Evolutionary conservation across 2,113 vertebrate species (phyloP), one percentile per base, ranked within the genome.

Genomic region (Hyla sarda): DNA sequence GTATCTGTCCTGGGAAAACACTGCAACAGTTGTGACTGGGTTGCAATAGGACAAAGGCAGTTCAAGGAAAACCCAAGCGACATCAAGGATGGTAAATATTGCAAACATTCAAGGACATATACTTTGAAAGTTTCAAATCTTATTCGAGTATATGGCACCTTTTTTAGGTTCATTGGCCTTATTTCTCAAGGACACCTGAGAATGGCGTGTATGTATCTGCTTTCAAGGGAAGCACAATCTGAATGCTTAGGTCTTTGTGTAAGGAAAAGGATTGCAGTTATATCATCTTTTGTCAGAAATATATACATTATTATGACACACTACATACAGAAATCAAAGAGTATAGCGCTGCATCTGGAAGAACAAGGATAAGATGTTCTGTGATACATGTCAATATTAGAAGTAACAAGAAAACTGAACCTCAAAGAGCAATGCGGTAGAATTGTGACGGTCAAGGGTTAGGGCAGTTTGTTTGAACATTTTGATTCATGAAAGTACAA

Each of bases 121-220:
- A 89, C 90, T 32, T 52, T 92, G 90, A 90, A 74, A 82, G 87
- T 91, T 91, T 91, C 89, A 92, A 87, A 92, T 85, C 86, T 89
- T 89, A 85, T 77, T 90, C 65, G 65, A 91, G 60, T 80, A 89
- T 88, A 89, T 90, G 89, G 89, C 93, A 92, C 91, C 83, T 88
- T 89, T n/a, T 91, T 86, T 89, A 84, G 82, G 32, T 48, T 82
- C 89, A 87, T 78, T 90, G 90, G 89, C 90, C 86, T 90, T 86
- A 91, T 88, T 88, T 80, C 50, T 90, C 89, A 92, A 92, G 90
- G 89, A 90, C 89, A 92, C 80, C 85, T 73, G 88, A 8, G 23
- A 3, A 5, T 4, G 19, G 17, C 19, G 2, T 62, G 14, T 62
- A 10, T 82, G 48, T 19, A 45, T 82, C 16, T 9, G 28, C 41